phyloP scores from a whole-genome alignment of 2,113 vertebrate species.

The Hymenochirus boettgeri region DNA sequence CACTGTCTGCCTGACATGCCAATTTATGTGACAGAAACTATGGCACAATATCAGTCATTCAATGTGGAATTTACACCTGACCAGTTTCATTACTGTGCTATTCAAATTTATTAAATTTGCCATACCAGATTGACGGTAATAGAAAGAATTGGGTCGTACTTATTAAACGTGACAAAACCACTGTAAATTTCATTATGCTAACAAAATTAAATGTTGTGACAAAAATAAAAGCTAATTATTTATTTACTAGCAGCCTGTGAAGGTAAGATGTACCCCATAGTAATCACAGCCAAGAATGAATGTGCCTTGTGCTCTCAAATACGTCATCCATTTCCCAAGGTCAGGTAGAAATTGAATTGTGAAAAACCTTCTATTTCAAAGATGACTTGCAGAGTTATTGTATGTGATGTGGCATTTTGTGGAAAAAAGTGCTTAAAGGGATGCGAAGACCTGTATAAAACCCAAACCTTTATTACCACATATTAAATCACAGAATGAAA shows the following conservation, averaged over 20 bases:
- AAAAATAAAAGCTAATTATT: slow-evolving; percentile 42
- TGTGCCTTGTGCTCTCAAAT: neutral
- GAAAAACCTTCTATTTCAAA: no score
- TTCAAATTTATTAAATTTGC: slow-evolving; percentile 40
- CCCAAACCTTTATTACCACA: no score
- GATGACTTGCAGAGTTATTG: no score
- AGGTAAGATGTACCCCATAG: slow-evolving; percentile 21
- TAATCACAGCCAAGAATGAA: slow-evolving; percentile 20
- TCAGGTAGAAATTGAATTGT: no score
- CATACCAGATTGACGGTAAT: slow-evolving; percentile 37
- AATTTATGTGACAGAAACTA: neutral
- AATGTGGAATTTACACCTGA: slow-evolving; percentile 34
- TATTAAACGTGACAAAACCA: slow-evolving; percentile 38
- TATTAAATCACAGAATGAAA: no score
- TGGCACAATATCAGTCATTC: slow-evolving; percentile 3
- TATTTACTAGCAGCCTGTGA: slow-evolving; percentile 26
- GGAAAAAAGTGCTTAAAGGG: no score
- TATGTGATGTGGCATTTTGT: no score
- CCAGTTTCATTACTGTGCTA: slow-evolving; percentile 35
- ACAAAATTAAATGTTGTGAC: slow-evolving; percentile 42
- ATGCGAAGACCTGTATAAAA: no score
- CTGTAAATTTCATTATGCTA: slow-evolving; percentile 40
- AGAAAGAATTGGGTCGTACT: slow-evolving; percentile 21
- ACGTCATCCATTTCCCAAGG: no score
- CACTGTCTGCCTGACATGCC: neutral